A percentile compares a stretch with the other conserved stretches of the same genome.
These are phyloP conservation scores for Neoitamus cyanurus DNA, from an alignment of 2,888 invertebrate genomes.

Conservation along the genomic window DNA sequence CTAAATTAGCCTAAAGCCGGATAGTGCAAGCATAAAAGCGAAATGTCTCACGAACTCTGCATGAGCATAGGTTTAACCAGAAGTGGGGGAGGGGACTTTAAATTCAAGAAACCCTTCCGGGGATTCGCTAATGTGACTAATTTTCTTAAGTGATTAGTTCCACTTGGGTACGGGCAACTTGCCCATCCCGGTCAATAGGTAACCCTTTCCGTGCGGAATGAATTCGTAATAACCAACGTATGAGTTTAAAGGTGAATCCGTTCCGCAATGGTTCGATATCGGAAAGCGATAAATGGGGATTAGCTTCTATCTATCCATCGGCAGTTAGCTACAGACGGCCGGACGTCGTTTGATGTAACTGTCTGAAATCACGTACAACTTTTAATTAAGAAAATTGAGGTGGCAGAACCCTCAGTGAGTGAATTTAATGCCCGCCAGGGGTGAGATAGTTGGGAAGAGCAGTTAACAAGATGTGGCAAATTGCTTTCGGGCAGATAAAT, in stretches of 20 bases:
- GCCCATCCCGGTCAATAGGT: background rate
- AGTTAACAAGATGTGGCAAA: slow-evolving; percentile 1
- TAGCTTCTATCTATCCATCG: background rate
- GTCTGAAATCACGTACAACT: background rate
- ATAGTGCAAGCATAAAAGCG: background rate
- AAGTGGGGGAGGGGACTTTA: background rate
- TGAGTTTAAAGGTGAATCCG: background rate
- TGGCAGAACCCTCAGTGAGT: background rate
- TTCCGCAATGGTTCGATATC: background rate
- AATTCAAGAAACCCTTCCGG: background rate
- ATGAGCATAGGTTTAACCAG: background rate
- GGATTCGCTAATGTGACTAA: background rate
- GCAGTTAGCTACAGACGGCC: background rate
- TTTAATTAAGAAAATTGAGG: slow-evolving; percentile 1
- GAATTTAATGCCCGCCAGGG: background rate
- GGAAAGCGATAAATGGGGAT: background rate
- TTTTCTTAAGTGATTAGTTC: background rate
- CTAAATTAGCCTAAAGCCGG: background rate
- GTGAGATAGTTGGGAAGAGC: background rate
- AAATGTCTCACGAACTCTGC: background rate
- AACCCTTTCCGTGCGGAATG: background rate
- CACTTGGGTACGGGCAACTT: background rate
- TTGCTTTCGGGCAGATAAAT: background rate
- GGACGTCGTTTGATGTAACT: background rate
- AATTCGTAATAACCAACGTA: background rate